Conservation (phyloP, 2,797 vertebrate genomes). For the Emydoidea blandingii region DNA sequence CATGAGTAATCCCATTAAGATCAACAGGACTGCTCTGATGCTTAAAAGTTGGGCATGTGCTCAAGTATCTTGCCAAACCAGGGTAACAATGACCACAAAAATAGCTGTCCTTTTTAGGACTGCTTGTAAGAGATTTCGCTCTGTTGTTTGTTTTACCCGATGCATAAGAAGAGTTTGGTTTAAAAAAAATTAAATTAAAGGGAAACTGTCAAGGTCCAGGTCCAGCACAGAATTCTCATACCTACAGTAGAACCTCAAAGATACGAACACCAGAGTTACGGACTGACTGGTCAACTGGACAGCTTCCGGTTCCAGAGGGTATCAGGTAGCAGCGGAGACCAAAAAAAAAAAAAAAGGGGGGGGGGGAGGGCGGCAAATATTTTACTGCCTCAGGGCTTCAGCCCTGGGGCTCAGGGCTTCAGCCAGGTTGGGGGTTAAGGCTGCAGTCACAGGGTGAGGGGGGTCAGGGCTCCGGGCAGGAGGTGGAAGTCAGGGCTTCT, state of each 20-base stretch:
- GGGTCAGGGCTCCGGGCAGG: too few species aligned
- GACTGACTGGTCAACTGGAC: too few species aligned
- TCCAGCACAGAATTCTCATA: not conserved
- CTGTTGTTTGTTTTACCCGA: rapidly evolving
- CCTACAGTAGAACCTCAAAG: not conserved
- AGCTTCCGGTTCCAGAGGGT: too few species aligned
- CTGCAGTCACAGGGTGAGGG: too few species aligned
- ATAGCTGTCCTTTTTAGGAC: not conserved
- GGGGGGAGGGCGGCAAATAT: too few species aligned
- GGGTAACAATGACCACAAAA: rapidly evolving
- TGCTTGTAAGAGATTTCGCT: rapidly evolving
- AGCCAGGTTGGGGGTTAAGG: too few species aligned
- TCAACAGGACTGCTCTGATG: not conserved
- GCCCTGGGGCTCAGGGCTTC: too few species aligned
- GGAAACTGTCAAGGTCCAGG: not conserved
- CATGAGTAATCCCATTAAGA: not conserved
- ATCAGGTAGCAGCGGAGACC: too few species aligned
- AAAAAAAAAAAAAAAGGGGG: too few species aligned
- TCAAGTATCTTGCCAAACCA: not conserved
- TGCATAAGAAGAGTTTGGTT: not conserved
- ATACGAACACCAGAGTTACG: too few species aligned
- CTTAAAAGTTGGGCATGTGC: not conserved
- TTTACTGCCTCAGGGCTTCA: too few species aligned
- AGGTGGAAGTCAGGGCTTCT: too few species aligned
- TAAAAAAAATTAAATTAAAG: not conserved